These are phyloP conservation scores for Apogon talboti DNA, from an alignment of 2,797 vertebrate genomes.

Conservation along the genomic window DNA sequence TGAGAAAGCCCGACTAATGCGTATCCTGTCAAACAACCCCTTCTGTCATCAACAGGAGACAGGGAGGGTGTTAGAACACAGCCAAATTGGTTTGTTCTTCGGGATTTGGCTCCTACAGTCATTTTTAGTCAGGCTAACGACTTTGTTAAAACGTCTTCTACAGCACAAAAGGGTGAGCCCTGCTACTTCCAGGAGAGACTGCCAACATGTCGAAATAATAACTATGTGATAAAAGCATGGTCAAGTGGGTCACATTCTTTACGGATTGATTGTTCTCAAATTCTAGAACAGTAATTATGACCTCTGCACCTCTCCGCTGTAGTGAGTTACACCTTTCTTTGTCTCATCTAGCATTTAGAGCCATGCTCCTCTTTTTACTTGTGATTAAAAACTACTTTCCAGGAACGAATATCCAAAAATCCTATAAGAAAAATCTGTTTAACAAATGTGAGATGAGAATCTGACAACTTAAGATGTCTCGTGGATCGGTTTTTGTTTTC, in stretches of 20 bases:
- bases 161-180: slow-evolving; percentile 38
- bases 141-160: slow-evolving; percentile 24
- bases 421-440: neutral
- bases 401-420: neutral
- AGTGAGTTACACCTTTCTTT: slow-evolving; percentile 3
- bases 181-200: slow-evolving; percentile 26
- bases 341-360: neutral
- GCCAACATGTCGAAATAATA: slow-evolving; percentile 28
- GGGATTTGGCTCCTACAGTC: slow-evolving; percentile 10
- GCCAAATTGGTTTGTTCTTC: slow-evolving; percentile 7
- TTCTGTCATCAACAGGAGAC: slow-evolving; percentile 1
- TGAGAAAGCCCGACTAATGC: slow-evolving; percentile 51
- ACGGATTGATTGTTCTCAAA: slow-evolving; percentile 1
- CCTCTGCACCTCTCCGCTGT: slow-evolving; percentile 1
- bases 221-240: slow-evolving; percentile 8
- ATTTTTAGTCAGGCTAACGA: slow-evolving; percentile 18
- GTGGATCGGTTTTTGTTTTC: too few relatives aligned
- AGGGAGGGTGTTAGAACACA: slow-evolving; percentile 9
- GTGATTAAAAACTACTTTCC: neutral
- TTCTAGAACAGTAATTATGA: neutral
- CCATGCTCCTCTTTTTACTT: slow-evolving; percentile 1
- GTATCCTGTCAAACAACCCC: slow-evolving; percentile 14
- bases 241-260: slow-evolving; percentile 9
- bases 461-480: neutral
- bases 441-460: neutral